These are phyloP conservation scores for Synanthedon andrenaeformis DNA, from an alignment of 2,888 invertebrate species.

Conservation along the genomic window DNA sequence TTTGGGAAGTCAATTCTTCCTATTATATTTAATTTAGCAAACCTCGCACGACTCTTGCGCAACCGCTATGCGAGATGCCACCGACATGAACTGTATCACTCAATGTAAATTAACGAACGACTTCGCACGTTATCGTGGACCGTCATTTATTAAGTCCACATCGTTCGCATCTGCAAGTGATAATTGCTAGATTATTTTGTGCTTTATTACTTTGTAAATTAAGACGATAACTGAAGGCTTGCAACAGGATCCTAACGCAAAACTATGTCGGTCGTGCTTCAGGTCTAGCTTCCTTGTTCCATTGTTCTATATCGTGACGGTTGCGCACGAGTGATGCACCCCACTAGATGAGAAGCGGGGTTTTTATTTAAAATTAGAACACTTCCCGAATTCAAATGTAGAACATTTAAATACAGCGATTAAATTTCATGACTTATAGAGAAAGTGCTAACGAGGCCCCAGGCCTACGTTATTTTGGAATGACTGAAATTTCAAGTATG, in stretches of 20 bases:
- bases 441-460: no score
- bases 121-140: constrained; percentile 24
- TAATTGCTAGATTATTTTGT: constrained; percentile 1
- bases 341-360: constrained; percentile 17
- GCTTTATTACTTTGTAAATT: background rate
- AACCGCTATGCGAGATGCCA: background rate
- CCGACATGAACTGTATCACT: constrained; percentile 17
- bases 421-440: constrained; percentile 5
- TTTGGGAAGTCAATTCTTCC: no score
- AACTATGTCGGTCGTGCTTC: background rate
- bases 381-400: constrained; percentile 18
- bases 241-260: background rate
- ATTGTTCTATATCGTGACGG: constrained; percentile 41
- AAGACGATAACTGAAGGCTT: background rate
- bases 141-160: constrained; percentile 1
- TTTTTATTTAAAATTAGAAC: constrained; percentile 21
- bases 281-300: constrained; percentile 28
- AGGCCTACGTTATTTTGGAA: no score
- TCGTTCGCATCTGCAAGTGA: background rate
- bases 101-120: constrained; percentile 14
- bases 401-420: constrained; percentile 7
- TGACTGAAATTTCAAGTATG: no score
- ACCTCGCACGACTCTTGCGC: no score
- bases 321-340: constrained; percentile 29
- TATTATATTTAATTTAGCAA: no score